A percentile compares a stretch with the other conserved stretches of the same genome.
Conservation (phyloP, 92 coral and sea anemone genomes). For the Chrysogorgia sp. region DNA sequence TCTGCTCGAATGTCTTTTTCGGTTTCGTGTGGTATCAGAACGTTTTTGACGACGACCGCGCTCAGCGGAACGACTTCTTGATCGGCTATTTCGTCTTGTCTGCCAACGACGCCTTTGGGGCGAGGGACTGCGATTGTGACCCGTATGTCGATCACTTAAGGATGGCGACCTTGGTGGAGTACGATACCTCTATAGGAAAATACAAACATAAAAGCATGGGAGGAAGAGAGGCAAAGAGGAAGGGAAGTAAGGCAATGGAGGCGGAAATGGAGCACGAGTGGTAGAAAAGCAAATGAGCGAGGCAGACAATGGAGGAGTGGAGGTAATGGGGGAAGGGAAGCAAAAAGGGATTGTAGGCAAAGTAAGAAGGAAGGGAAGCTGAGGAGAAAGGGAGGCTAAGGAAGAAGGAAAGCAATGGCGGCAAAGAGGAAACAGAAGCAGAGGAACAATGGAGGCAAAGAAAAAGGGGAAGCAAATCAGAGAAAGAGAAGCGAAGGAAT, state of each 20-base stretch:
- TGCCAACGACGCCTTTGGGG: slow-evolving; percentile 27
- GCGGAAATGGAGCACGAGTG: neutral
- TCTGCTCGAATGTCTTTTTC: neutral
- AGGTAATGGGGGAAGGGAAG: too few relatives aligned
- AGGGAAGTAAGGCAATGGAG: too few relatives aligned
- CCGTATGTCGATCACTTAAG: slow-evolving; percentile 8
- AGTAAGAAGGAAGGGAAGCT: too few relatives aligned
- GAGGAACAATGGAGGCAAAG: slow-evolving; percentile 26
- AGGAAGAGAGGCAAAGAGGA: neutral
- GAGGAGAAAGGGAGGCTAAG: too few relatives aligned
- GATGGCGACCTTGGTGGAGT: slow-evolving; percentile 35
- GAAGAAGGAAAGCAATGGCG: neutral
- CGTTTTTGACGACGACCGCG: neutral
- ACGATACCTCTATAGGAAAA: slow-evolving; percentile 15
- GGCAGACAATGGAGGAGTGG: too few relatives aligned
- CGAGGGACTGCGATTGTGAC: neutral
- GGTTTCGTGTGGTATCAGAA: slow-evolving; percentile 2
- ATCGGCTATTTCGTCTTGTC: slow-evolving; percentile 1
- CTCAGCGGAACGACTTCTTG: slow-evolving; percentile 20
- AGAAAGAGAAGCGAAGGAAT: slow-evolving; percentile 62
- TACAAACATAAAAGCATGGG: neutral
- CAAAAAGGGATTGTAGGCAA: too few relatives aligned
- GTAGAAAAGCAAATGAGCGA: neutral
- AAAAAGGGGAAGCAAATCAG: slow-evolving; percentile 44
- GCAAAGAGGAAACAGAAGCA: neutral